These are phyloP conservation scores for Hypena proboscidalis DNA, from an alignment of 2,888 invertebrate genomes.

Conservation along the genomic window DNA sequence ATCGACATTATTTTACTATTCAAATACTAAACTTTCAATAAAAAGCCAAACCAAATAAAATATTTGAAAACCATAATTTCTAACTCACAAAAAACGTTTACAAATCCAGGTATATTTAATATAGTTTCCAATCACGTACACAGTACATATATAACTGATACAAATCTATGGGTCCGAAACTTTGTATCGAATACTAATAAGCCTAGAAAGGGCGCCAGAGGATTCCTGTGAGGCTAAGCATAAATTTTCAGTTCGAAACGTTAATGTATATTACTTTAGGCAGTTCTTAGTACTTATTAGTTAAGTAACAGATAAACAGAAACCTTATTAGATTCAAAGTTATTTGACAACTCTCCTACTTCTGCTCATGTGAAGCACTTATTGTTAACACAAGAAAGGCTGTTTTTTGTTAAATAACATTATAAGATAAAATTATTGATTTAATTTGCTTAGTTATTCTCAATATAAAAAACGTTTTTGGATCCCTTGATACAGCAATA, in stretches of 20 bases:
- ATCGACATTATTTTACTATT: not conserved
- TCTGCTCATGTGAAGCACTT: no score
- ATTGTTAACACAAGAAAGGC: no score
- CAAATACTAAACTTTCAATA: not conserved
- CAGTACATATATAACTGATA: conserved; percentile 70
- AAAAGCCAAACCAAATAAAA: not conserved
- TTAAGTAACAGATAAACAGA: no score
- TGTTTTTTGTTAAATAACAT: no score
- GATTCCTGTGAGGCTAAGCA: conserved; percentile 40
- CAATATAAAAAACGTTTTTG: no score
- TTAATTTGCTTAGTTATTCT: no score
- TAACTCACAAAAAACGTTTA: conserved; percentile 15
- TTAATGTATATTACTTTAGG: conserved; percentile 6
- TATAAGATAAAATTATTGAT: no score
- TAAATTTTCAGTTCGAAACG: conserved; percentile 25
- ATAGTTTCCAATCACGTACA: conserved; percentile 57
- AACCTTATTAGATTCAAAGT: no score
- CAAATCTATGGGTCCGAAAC: conserved; percentile 71
- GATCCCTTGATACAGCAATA: no score
- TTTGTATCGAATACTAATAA: conserved; percentile 69
- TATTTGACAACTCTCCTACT: no score
- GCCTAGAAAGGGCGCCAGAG: conserved; percentile 61
- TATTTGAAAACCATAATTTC: not conserved
- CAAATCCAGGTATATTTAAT: conserved; percentile 40
- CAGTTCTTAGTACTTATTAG: not conserved